Conservation (phyloP, 1,140 invertebrate genomes). For the Hycleus cichorii region DNA sequence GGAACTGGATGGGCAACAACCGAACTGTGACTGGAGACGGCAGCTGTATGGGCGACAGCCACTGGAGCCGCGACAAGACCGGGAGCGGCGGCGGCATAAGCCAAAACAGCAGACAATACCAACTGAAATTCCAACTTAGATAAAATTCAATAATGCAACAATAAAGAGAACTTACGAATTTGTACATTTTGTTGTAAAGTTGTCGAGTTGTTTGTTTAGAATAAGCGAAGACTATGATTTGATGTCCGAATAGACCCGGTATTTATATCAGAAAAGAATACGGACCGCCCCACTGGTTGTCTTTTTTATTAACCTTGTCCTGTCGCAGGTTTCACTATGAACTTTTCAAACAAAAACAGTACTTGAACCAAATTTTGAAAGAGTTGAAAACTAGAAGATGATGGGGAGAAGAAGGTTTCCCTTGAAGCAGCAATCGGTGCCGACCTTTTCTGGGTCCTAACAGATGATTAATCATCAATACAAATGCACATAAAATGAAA, state of each 20-base stretch:
- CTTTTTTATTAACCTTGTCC: background rate
- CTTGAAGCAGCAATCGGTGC: too few species aligned
- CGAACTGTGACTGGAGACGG: slow-evolving; percentile 41
- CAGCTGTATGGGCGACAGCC: slow-evolving; percentile 43
- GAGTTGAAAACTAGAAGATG: too few species aligned
- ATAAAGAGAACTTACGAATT: slow-evolving; percentile 37
- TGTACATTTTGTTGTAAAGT: slow-evolving; percentile 29
- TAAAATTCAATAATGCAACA: background rate
- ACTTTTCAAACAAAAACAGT: slow-evolving; percentile 25
- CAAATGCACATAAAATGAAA: too few species aligned
- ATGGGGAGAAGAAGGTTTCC: too few species aligned
- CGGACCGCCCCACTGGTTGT: background rate
- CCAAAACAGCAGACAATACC: slow-evolving; percentile 46
- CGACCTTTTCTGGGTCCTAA: too few species aligned
- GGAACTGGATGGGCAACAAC: slow-evolving; percentile 46
- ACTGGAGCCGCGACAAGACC: slow-evolving; percentile 41
- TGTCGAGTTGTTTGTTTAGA: background rate
- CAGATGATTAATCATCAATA: too few species aligned
- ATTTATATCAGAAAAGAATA: background rate
- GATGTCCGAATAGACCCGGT: too few species aligned
- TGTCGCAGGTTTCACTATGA: background rate
- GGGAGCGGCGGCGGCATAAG: slow-evolving; percentile 46
- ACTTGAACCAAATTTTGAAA: too few species aligned
- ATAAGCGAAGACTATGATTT: background rate
- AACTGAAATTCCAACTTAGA: slow-evolving; percentile 34